Evolutionary conservation across 2,113 vertebrate genomes (phyloP).

Genomic region (Toxotes chatareus): DNA sequence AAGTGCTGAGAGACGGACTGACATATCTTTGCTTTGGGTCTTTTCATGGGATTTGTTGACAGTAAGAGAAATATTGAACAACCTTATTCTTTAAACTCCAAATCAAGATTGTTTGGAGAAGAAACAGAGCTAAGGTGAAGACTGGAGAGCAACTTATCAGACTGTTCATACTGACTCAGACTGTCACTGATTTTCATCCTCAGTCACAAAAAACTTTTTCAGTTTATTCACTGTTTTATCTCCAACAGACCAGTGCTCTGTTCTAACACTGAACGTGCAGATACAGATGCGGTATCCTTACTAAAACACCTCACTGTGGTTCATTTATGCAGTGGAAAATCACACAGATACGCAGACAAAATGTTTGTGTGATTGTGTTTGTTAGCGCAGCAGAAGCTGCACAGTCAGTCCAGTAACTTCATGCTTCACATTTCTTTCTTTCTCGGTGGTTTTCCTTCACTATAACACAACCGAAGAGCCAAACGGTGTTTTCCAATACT

Average conservation of each 20-base stretch:
- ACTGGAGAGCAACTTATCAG: too few species aligned
- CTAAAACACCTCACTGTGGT: background rate
- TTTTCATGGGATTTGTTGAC: too few species aligned
- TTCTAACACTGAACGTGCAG: too few species aligned
- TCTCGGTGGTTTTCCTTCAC: background rate
- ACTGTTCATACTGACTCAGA: too few species aligned
- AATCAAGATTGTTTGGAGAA: too few species aligned
- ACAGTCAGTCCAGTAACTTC: background rate
- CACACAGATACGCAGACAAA: background rate
- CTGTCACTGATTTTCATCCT: background rate
- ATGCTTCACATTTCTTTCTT: constrained; percentile 1
- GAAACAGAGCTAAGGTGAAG: too few species aligned
- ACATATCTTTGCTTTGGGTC: too few species aligned
- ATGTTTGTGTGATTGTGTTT: background rate
- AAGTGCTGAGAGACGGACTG: too few species aligned
- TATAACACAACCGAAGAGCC: background rate
- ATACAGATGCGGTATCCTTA: background rate
- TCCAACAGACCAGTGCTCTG: too few species aligned
- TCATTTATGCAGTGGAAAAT: background rate
- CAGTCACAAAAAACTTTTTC: background rate
- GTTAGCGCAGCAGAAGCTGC: background rate
- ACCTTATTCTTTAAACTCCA: too few species aligned
- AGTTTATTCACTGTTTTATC: too few species aligned
- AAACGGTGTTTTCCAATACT: background rate
- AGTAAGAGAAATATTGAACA: too few species aligned